These are phyloP conservation scores for Porites lobata DNA, from an alignment of 92 coral and sea anemone species.

Conservation along the genomic window DNA sequence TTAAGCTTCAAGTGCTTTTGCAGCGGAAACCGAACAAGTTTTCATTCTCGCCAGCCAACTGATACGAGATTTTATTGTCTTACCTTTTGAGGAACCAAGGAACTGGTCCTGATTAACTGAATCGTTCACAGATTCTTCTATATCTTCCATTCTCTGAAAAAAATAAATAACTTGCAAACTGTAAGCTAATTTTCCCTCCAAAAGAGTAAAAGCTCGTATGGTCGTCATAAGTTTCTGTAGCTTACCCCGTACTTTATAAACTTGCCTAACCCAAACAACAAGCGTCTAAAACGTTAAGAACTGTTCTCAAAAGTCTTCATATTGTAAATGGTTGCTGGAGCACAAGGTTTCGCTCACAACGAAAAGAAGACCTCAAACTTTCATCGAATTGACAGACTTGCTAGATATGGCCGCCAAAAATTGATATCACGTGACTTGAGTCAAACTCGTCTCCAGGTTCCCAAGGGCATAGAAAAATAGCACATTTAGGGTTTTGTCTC, in stretches of 20 bases:
- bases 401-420: conserved; percentile 57
- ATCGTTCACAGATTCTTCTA: conserved; percentile 4
- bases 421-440: conserved; percentile 10
- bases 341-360: not conserved
- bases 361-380: not conserved
- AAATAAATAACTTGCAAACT: not conserved
- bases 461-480: not conserved
- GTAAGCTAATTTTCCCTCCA: not conserved
- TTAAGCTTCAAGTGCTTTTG: not conserved
- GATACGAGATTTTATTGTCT: not conserved
- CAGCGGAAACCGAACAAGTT: not conserved
- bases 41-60: not conserved
- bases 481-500: too few relatives aligned
- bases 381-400: conserved; percentile 6
- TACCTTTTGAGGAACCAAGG: not conserved
- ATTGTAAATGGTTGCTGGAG: not conserved
- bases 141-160: conserved; percentile 1
- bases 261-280: not conserved
- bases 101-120: not conserved
- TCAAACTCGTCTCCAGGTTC: conserved; percentile 23
- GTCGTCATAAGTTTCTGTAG: too few relatives aligned
- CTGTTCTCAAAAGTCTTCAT: not conserved
- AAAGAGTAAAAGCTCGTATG: not conserved
- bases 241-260: not conserved
- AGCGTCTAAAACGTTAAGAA: not conserved